A percentile compares a stretch with the other conserved stretches of the same genome.
Evolutionary conservation across 2,888 invertebrate genomes (phyloP).

Genomic region (Thalpophila matura): DNA sequence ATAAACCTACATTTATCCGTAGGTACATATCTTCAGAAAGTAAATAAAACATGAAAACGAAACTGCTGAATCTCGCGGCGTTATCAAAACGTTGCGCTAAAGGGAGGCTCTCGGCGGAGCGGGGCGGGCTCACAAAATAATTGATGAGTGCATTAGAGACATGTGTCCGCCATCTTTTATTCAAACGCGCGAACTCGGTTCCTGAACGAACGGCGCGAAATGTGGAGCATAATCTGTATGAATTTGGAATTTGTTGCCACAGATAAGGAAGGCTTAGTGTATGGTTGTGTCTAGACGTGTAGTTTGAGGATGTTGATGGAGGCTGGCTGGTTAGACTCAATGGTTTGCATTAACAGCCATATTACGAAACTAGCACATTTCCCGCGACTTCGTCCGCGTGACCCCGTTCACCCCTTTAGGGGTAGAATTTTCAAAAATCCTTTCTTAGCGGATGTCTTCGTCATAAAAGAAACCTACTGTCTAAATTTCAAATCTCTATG

Average conservation of each 20-base stretch:
- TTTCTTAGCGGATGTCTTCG: too few species aligned
- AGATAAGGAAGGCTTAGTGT: slow-evolving; percentile 47
- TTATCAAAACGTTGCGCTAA: slow-evolving; percentile 69
- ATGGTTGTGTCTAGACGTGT: slow-evolving; percentile 30
- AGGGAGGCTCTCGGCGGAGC: slow-evolving; percentile 59
- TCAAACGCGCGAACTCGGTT: slow-evolving; percentile 70
- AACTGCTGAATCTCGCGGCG: slow-evolving; percentile 63
- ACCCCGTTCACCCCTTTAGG: too few species aligned
- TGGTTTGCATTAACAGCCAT: too few species aligned
- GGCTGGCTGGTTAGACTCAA: neutral
- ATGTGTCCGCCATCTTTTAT: slow-evolving; percentile 86
- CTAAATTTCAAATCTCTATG: too few species aligned
- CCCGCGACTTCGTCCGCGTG: too few species aligned
- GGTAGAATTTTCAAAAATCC: too few species aligned
- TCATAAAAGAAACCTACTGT: too few species aligned
- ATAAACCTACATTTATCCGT: slow-evolving; percentile 42
- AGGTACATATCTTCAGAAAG: slow-evolving; percentile 27
- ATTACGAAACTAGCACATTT: too few species aligned
- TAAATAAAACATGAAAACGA: slow-evolving; percentile 65
- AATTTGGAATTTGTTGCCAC: slow-evolving; percentile 64
- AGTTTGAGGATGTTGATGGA: slow-evolving; percentile 1
- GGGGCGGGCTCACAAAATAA: slow-evolving; percentile 77
- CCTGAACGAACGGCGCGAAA: slow-evolving; percentile 59
- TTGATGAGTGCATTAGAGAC: slow-evolving; percentile 89
- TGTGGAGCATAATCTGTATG: slow-evolving; percentile 71